Evolutionary conservation across 2,797 vertebrate species (phyloP).

Genomic region (Sebastes itinus): DNA sequence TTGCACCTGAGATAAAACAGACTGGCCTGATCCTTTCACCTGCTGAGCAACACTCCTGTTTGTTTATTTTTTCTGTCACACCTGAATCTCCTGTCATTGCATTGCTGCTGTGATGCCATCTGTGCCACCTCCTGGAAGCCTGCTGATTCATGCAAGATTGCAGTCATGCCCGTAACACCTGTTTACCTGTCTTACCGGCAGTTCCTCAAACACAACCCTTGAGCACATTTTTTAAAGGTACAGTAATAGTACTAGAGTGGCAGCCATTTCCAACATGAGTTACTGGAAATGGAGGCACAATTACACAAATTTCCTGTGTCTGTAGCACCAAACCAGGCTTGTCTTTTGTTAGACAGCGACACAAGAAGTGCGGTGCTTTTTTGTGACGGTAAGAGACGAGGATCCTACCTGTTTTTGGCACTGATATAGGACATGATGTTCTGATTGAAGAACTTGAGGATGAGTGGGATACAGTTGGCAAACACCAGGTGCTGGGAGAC

Average conservation of each 20-base stretch:
- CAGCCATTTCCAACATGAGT: not conserved
- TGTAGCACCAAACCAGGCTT: not conserved
- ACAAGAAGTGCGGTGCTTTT: not conserved
- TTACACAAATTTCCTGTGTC: not conserved
- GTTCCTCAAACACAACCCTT: not conserved
- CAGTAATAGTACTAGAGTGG: not conserved
- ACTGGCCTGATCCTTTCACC: not conserved
- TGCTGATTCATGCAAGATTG: not conserved
- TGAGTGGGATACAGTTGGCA: constrained; percentile 98
- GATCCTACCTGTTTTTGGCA: constrained; percentile 94
- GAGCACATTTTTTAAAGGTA: not conserved
- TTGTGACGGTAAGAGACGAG: not conserved
- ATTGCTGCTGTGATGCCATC: constrained; percentile 30
- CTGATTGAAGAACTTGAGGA: constrained; percentile 99
- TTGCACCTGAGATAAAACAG: not conserved
- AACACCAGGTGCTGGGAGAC: constrained; percentile 97
- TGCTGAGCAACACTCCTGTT: not conserved
- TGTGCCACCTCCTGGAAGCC: not conserved
- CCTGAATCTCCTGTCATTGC: not conserved
- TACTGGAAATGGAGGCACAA: not conserved
- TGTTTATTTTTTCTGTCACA: not conserved
- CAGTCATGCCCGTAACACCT: not conserved
- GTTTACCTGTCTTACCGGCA: not conserved
- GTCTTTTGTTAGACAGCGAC: not conserved
- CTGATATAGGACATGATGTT: constrained; percentile 99